A percentile compares a stretch with the other conserved stretches of the same genome.
Evolutionary conservation across 2,888 invertebrate species (phyloP).

Genomic region (Rhamnusium bicolor): DNA sequence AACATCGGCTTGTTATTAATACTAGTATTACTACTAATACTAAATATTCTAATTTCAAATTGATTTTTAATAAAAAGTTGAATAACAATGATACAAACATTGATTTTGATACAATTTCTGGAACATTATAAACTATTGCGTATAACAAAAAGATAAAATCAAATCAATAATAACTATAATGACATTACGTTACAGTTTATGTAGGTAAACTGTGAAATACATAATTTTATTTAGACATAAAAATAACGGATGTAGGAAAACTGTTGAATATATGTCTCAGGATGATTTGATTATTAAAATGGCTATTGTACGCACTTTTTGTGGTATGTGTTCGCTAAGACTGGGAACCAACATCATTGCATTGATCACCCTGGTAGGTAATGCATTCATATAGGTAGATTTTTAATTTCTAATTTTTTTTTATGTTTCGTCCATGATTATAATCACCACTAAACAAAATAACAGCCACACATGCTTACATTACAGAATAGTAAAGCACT

Average conservation of each 20-base stretch:
- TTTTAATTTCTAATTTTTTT: too few species aligned
- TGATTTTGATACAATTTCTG: background rate
- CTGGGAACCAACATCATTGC: constrained; percentile 22
- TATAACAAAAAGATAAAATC: constrained; percentile 14
- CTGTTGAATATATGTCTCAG: background rate
- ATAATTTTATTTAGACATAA: background rate
- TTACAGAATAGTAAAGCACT: too few species aligned
- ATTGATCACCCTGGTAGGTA: constrained; percentile 9
- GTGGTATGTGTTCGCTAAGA: constrained; percentile 16
- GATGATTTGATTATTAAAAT: background rate
- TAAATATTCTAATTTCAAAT: background rate
- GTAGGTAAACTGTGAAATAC: too few species aligned
- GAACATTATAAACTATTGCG: background rate
- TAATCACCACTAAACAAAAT: too few species aligned
- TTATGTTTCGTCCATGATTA: too few species aligned
- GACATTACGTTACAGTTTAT: too few species aligned
- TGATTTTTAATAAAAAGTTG: background rate
- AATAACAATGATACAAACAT: background rate
- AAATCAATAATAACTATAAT: constrained; percentile 9
- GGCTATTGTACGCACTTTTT: constrained; percentile 14
- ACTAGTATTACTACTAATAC: too few species aligned
- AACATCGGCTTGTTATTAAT: too few species aligned
- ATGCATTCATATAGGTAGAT: background rate
- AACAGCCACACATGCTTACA: too few species aligned
- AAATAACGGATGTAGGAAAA: background rate